Percentiles rank a stretch among this genome's conserved stretches.
Conservation (phyloP, 2,888 invertebrate species). For the Listrodromus nycthemerus region DNA sequence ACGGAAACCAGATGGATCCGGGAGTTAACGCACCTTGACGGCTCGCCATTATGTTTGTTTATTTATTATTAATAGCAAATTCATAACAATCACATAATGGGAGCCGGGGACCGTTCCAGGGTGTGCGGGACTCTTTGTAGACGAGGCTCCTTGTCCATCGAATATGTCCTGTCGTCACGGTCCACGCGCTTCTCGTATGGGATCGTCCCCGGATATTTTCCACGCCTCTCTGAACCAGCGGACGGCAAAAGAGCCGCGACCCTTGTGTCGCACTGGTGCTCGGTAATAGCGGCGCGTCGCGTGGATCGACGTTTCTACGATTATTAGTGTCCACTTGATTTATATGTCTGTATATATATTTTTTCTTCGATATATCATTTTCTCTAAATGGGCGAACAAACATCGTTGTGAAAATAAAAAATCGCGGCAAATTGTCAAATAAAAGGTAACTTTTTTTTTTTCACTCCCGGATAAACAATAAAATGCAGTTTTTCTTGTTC, state of each 20-base stretch:
- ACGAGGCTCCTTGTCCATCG: slow-evolving; percentile 64
- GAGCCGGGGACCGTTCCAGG: slow-evolving; percentile 54
- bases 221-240: slow-evolving; percentile 74
- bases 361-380: not conserved
- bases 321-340: slow-evolving; percentile 37
- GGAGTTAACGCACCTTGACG: slow-evolving; percentile 82
- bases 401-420: too few relatives aligned
- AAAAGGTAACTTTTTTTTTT: too few relatives aligned
- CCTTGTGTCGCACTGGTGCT: slow-evolving; percentile 27
- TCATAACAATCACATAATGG: slow-evolving; percentile 84
- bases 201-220: slow-evolving; percentile 76
- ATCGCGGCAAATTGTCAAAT: too few relatives aligned
- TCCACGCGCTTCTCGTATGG: slow-evolving; percentile 70
- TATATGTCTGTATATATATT: not conserved
- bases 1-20: slow-evolving; percentile 80
- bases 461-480: not conserved
- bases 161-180: slow-evolving; percentile 79
- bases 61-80: slow-evolving; percentile 84
- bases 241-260: slow-evolving; percentile 32
- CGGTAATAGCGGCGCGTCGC: slow-evolving; percentile 62
- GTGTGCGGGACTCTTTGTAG: slow-evolving; percentile 64
- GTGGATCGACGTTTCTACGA: slow-evolving; percentile 60
- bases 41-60: slow-evolving; percentile 82
- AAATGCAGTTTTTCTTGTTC: not conserved
- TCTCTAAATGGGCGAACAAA: not conserved